Evolutionary conservation across 1,140 invertebrate species (phyloP), one percentile per base, ranked within the genome.

Genomic region (Myzus persicae): DNA sequence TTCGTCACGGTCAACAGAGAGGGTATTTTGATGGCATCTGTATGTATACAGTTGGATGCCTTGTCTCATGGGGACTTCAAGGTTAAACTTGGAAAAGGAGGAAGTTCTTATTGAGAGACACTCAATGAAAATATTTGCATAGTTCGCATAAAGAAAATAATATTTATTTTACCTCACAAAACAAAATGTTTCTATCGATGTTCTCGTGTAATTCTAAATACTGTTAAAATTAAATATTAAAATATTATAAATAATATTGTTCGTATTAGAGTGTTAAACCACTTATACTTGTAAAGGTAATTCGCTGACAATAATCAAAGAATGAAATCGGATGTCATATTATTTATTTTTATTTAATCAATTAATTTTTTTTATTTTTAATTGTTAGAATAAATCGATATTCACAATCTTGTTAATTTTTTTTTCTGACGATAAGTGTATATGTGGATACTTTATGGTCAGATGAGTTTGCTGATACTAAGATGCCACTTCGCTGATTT

Each of bases 281-380:
- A n/a, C n/a, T 31, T 76, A 36, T 36, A 36, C 4, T 2, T 0
- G 4, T 18, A 76, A 31, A 4, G 9, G 9, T 31, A 48, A n/a
- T 76, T n/a, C 5, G 14, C n/a, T 76, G 59, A 20, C n/a, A n/a
- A n/a, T 76, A 76, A 76, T 76, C 14, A 76, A 14, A 76, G n/a
- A n/a, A 76, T 76, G 0, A 76, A 36, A 76, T n/a, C 14, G 1
- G 14, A 11, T 76, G 18, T 20, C 0, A 8, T n/a, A 76, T 76
- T 76, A 76, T 76, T 76, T 76, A 76, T 76, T 76, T 76, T 76
- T 76, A 76, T 76, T 76, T n/a, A 18, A n/a, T 76, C 59, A n/a
- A 36, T 2, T n/a, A 18, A 48, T 48, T 48, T 48, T 48, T 48
- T 14, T 14, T 18, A 18, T 51, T 51, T 51, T 6, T 22, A 51